Evolutionary conservation across 2,888 invertebrate species (phyloP), one percentile per base, ranked within the genome.

Genomic region (Brachylomia viminalis): DNA sequence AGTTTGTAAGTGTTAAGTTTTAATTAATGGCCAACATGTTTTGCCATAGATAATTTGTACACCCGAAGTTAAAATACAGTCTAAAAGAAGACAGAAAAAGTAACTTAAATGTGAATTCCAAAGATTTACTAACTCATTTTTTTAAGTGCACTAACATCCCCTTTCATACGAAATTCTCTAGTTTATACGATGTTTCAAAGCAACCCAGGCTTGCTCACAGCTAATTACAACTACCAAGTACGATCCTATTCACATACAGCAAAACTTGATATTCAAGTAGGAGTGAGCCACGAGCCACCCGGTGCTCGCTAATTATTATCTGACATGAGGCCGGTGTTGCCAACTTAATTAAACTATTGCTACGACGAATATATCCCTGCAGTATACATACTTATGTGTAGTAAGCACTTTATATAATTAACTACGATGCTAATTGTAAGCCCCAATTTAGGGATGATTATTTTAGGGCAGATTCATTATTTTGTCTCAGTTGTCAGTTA

Each of bases 301-400:
- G 82, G 76, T 76, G 72, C 47, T 58, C 71, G 56, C 80, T 79
- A 86, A 86, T 88, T 87, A 84, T 85, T 85, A 77, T 85, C 86
- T 83, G 69, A 86, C 86, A 82, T 75, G 87, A 77, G 79, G 80
- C 77, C 75, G 65, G 79, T 80, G 85, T 80, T 77, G 75, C 84
- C 70, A 82, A 86, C 86, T 88, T 87, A 89, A 89, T 89, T 88
- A 89, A 88, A 85, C 82, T 82, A 83, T 79, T 81, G n/a, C 76
- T 79, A 62, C 78, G 64, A 67, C 61, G 59, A 62, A 70, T 73
- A 71, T 69, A 69, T 56, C 59, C 27, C 61, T 65, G 54, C 64
- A 58, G 33, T 17, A 27, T 54, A n/a, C 45, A 38, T 64, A 71
- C 15, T 45, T 68, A 58, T 66, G 33, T 70, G 23, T 76, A 70